Evolutionary conservation across 2,113 vertebrate genomes (phyloP).

Genomic region (Sebastes fasciatus): DNA sequence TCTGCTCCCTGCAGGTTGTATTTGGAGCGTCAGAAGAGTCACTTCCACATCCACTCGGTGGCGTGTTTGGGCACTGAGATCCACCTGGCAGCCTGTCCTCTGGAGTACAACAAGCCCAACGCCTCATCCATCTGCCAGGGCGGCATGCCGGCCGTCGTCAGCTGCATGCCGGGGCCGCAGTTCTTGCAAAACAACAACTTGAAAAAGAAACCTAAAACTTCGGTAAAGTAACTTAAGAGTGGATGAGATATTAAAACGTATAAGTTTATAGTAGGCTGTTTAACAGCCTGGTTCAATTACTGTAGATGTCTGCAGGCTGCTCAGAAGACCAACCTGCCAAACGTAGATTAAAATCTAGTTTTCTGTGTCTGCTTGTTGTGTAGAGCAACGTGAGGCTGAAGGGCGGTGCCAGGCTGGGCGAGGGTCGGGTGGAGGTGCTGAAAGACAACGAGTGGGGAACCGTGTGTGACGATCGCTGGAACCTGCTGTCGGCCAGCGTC

Average conservation of each 20-base stretch:
- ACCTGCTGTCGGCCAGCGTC: constrained; percentile 91
- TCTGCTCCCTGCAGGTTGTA: constrained; percentile 85
- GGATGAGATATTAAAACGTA: neutral
- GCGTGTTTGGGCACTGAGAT: constrained; percentile 90
- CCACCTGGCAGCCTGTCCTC: constrained; percentile 91
- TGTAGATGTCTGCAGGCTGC: neutral
- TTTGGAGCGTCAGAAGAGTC: constrained; percentile 87
- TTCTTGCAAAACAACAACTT: constrained; percentile 76
- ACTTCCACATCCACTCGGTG: constrained; percentile 90
- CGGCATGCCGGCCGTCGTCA: constrained; percentile 89
- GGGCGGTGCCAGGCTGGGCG: constrained; percentile 88
- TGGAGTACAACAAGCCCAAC: constrained; percentile 90
- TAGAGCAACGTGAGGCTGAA: constrained; percentile 90
- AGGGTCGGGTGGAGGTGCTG: constrained; percentile 95
- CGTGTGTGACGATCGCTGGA: constrained; percentile 95
- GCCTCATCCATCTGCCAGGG: constrained; percentile 81
- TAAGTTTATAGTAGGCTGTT: neutral
- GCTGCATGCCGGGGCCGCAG: constrained; percentile 90
- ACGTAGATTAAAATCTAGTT: neutral
- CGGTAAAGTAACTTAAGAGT: constrained; percentile 65
- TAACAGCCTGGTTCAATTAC: neutral
- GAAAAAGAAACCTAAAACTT: constrained; percentile 86
- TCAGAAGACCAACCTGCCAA: neutral
- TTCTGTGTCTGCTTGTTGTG: neutral
- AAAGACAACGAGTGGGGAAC: constrained; percentile 93